These are phyloP conservation scores for Sialia sialis DNA, from an alignment of 2,113 vertebrate species.

Conservation along the genomic window DNA sequence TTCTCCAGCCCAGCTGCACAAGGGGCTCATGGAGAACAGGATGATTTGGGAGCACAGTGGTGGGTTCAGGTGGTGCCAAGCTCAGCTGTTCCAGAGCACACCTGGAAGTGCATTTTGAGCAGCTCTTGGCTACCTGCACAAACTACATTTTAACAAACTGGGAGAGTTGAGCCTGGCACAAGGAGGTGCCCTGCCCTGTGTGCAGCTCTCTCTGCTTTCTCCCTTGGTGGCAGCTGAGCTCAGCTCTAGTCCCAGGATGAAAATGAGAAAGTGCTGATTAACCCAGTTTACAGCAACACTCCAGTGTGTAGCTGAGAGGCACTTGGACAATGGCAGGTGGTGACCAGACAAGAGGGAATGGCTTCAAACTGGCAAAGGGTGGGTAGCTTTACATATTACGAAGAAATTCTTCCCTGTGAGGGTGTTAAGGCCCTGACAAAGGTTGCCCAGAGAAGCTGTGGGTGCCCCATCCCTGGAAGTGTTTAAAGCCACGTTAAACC, in stretches of 20 bases:
- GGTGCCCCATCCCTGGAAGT: neutral
- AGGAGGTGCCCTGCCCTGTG: neutral
- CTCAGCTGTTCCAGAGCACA: rapidly evolving
- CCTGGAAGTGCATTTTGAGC: neutral
- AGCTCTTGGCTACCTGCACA: neutral
- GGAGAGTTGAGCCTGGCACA: neutral
- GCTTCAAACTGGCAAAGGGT: neutral
- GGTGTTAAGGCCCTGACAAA: neutral
- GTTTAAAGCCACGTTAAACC: neutral
- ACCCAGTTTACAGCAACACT: neutral
- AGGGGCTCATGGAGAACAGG: neutral
- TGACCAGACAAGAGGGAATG: neutral
- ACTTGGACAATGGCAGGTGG: neutral
- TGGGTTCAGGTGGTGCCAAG: rapidly evolving
- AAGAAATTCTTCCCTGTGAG: neutral
- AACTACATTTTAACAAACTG: rapidly evolving
- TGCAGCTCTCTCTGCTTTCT: neutral
- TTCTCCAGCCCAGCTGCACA: neutral
- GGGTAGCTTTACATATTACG: neutral
- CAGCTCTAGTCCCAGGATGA: neutral
- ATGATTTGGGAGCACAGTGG: neutral
- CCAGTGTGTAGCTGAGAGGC: neutral
- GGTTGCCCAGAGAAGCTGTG: neutral
- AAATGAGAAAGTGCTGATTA: neutral
- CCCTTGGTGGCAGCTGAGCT: neutral